Evolutionary conservation across 2,113 vertebrate genomes (phyloP).

Genomic region (Nibea coibor): DNA sequence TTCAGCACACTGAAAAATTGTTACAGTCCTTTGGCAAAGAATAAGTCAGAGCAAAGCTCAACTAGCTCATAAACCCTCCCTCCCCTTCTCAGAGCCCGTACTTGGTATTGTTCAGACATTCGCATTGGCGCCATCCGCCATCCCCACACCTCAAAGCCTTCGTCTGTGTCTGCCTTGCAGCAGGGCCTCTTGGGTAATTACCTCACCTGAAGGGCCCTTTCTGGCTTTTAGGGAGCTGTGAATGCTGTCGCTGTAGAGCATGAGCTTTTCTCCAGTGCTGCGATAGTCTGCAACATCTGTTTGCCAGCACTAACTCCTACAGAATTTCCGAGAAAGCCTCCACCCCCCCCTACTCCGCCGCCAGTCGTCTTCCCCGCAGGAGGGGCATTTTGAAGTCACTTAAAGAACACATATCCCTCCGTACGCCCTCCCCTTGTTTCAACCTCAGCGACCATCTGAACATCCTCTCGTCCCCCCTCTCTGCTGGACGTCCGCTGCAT

Average conservation of each 20-base stretch:
- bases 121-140: constrained; percentile 73
- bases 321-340: constrained; percentile 73
- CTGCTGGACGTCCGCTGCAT: constrained; percentile 38
- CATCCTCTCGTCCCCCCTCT: constrained; percentile 38
- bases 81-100: constrained; percentile 46
- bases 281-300: constrained; percentile 74
- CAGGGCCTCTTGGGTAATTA: constrained; percentile 80
- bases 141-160: constrained; percentile 77
- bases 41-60: constrained; percentile 48
- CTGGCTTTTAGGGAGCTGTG: constrained; percentile 68
- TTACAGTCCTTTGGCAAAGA: constrained; percentile 63
- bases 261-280: constrained; percentile 47
- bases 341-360: constrained; percentile 18
- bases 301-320: constrained; percentile 71
- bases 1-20: constrained; percentile 58
- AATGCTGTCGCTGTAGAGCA: constrained; percentile 76
- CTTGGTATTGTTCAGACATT: constrained; percentile 77
- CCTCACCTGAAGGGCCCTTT: constrained; percentile 81
- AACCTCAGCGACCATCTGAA: constrained; percentile 44
- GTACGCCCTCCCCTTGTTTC: constrained; percentile 1
- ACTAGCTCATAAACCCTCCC: constrained; percentile 55
- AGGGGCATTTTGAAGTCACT: constrained; percentile 45
- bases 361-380: constrained; percentile 26
- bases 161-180: constrained; percentile 71
- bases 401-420: constrained; percentile 50